Evolutionary conservation across 2,113 vertebrate species (phyloP), one percentile per base, ranked within the genome.

Genomic region (Capreolus pygargus): DNA sequence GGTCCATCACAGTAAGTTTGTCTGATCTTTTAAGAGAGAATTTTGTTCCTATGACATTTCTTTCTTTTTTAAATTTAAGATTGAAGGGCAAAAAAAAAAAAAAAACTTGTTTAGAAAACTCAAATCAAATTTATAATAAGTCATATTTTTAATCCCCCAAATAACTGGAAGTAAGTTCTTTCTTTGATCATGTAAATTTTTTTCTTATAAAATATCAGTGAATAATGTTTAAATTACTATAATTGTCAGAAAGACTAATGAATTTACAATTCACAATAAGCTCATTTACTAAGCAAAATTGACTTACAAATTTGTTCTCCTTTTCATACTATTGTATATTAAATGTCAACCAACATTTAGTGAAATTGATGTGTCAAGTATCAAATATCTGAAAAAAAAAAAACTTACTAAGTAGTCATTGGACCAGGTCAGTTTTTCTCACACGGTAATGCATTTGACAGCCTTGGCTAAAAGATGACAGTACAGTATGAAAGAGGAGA

Each of bases 211-310:
- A 92, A 86, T 39, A 28, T n/a, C 23, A 52, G 3, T 64, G 79
- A 89, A 94, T 83, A 79, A 50, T 43, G 33, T 91, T 86, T 55
- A 86, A 81, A 83, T 79, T 45, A 27, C 19, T 57, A 28, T 47
- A 74, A 82, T 84, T 13, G 33, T 9, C 14, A 39, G 36, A 87
- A 91, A 86, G 39, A 4, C 28, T 87, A n/a, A 61, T 13, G n/a
- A 19, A 90, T 93, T 97, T 95, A 85, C 17, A 64, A 58, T 92
- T 89, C 45, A 94, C 17, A 90, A 39, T 79, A 64, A 88, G 27
- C n/a, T 60, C 36, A 61, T 70, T 92, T 50, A 70, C 52, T 74
- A 87, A 83, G 30, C 23, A 96, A 93, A 89, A 79, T 10, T 67
- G 67, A 52, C 39, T 96, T 90, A 60, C 2, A n/a, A 54, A 52